phyloP scores from a whole-genome alignment of 2,113 vertebrate genomes.

The Symphodus melops region DNA sequence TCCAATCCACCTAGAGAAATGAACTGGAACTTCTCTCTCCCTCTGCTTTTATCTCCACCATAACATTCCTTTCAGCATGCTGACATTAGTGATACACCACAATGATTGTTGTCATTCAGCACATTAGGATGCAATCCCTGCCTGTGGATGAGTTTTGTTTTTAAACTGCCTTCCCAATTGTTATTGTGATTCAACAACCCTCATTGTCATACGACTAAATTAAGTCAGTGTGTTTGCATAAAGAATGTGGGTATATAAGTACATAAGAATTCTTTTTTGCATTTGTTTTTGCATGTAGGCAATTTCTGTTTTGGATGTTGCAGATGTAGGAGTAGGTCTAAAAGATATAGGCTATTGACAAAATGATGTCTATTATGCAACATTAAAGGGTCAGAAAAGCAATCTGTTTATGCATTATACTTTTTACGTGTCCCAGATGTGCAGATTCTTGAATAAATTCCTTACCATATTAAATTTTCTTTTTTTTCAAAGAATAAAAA shows the following conservation, averaged over 20 bases:
- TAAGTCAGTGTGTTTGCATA: conserved; percentile 34
- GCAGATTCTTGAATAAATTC: too few species aligned
- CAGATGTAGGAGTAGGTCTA: conserved; percentile 34
- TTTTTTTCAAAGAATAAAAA: too few species aligned
- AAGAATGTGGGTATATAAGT: conserved; percentile 27
- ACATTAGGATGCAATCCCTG: conserved; percentile 57
- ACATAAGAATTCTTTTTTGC: neutral
- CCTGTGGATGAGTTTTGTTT: conserved; percentile 53
- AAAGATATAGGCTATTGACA: conserved; percentile 17
- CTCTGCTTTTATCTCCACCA: conserved; percentile 53
- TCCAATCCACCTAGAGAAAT: conserved; percentile 82
- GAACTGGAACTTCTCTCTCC: conserved; percentile 73
- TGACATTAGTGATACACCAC: conserved; percentile 68
- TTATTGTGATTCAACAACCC: conserved; percentile 32
- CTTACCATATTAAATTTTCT: too few species aligned
- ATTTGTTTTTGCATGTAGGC: conserved; percentile 11
- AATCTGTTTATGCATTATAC: conserved; percentile 2
- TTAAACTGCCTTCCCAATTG: conserved; percentile 53
- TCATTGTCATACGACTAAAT: conserved; percentile 23
- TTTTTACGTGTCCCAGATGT: neutral
- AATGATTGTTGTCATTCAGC: conserved; percentile 67
- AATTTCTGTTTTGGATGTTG: neutral
- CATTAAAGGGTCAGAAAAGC: conserved; percentile 7
- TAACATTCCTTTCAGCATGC: conserved; percentile 66
- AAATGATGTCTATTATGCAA: conserved; percentile 39